Percentiles rank a stretch among this genome's conserved stretches.
These are phyloP conservation scores for Plagodis pulveraria DNA, from an alignment of 2,888 invertebrate genomes.

Conservation along the genomic window DNA sequence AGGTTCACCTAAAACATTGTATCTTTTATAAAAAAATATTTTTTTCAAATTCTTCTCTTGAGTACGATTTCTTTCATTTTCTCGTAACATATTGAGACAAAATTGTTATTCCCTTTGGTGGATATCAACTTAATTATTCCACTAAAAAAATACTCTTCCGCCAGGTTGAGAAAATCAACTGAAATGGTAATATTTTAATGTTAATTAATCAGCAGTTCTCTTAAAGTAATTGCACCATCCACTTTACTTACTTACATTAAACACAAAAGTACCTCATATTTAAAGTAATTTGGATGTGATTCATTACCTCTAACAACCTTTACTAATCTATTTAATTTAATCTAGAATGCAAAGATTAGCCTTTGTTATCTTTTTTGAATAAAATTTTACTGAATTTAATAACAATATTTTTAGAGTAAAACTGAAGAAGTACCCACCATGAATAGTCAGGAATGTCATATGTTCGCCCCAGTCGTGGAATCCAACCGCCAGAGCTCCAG, in stretches of 20 bases:
- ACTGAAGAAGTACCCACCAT: slow-evolving; percentile 40
- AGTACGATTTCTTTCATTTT: neutral
- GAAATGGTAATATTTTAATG: no score
- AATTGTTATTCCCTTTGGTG: no score
- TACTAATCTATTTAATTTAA: no score
- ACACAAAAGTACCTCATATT: no score
- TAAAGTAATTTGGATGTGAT: no score
- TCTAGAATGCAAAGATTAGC: neutral
- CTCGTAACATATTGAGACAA: neutral
- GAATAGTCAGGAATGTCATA: slow-evolving; percentile 49
- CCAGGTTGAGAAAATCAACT: no score
- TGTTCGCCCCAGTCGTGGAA: slow-evolving; percentile 46
- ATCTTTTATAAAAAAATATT: neutral
- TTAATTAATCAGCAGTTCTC: no score
- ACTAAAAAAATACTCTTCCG: no score
- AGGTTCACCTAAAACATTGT: slow-evolving; percentile 43
- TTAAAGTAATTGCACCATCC: no score
- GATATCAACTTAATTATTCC: no score
- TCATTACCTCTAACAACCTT: no score
- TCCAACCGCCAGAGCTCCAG: slow-evolving; percentile 41
- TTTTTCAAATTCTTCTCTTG: neutral
- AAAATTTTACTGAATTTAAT: neutral
- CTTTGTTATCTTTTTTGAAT: neutral
- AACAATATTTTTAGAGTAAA: neutral
- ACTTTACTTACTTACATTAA: no score